Percentiles rank a stretch among this genome's conserved stretches.
Conservation (phyloP, 2,113 vertebrate species). For the Leucoraja erinaceus region DNA sequence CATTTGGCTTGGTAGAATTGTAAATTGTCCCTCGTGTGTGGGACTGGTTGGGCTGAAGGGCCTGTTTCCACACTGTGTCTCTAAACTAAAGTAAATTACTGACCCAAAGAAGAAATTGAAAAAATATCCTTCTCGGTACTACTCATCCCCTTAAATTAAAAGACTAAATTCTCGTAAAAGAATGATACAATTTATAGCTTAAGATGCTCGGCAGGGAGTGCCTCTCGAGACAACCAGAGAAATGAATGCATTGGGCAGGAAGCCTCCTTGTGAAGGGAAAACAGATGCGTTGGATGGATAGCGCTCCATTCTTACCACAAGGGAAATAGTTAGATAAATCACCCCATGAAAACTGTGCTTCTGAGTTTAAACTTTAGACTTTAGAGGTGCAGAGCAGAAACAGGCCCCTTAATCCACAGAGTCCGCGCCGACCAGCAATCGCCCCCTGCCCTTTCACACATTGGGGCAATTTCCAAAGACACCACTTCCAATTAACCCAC, state of each 20-base stretch:
- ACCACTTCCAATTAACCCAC: no score
- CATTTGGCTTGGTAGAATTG: no score
- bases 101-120: background rate
- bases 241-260: background rate
- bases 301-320: conserved; percentile 12
- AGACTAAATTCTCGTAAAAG: background rate
- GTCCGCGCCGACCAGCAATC: no score
- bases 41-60: no score
- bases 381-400: no score
- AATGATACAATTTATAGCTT: background rate
- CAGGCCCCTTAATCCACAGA: no score
- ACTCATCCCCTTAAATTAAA: background rate
- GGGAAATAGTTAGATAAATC: conserved; percentile 14
- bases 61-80: no score
- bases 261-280: conserved; percentile 23
- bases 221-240: background rate
- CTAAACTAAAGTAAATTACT: no score
- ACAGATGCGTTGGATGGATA: conserved; percentile 30
- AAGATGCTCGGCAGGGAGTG: background rate
- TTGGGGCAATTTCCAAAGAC: no score
- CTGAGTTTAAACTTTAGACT: background rate
- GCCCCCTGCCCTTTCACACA: no score
- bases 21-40: no score
- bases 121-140: background rate
- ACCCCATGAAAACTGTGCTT: background rate